phyloP scores from a whole-genome alignment of 2,797 vertebrate genomes.

The Mastacembelus armatus region DNA sequence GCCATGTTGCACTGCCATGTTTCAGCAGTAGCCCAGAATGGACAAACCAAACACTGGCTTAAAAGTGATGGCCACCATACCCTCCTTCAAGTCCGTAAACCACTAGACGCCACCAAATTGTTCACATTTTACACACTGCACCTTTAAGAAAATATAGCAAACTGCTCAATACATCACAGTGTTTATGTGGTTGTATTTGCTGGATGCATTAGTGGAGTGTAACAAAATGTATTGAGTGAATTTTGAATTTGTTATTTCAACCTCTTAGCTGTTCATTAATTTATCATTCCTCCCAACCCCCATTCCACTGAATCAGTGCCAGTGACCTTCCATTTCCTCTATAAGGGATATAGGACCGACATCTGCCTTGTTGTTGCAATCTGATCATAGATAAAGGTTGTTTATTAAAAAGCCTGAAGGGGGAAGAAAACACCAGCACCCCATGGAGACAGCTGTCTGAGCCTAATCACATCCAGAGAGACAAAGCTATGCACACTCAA shows the following conservation, averaged over 20 bases:
- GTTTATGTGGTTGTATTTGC: too few species aligned
- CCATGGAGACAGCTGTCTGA: constrained; percentile 17
- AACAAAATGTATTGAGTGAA: too few species aligned
- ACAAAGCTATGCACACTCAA: constrained; percentile 10
- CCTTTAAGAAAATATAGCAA: too few species aligned
- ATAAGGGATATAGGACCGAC: not conserved
- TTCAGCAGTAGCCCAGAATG: too few species aligned
- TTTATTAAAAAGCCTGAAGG: constrained; percentile 71
- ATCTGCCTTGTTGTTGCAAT: constrained; percentile 43
- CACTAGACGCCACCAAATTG: too few species aligned
- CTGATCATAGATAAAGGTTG: constrained; percentile 58
- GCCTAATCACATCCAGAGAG: constrained; percentile 17
- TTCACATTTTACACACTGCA: too few species aligned
- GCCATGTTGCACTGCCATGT: too few species aligned
- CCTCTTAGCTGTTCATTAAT: not conserved
- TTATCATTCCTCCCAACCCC: not conserved
- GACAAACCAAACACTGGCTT: too few species aligned
- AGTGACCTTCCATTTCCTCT: constrained; percentile 44
- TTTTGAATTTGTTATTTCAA: not conserved
- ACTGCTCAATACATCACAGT: too few species aligned
- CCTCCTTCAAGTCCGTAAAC: too few species aligned
- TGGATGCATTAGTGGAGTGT: too few species aligned
- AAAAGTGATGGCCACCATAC: too few species aligned
- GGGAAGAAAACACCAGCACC: constrained; percentile 6
- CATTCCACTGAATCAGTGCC: constrained; percentile 1